A percentile compares a stretch with the other conserved stretches of the same genome.
These are phyloP conservation scores for Orthonyx spaldingii DNA, from an alignment of 2,113 vertebrate genomes.

Conservation along the genomic window DNA sequence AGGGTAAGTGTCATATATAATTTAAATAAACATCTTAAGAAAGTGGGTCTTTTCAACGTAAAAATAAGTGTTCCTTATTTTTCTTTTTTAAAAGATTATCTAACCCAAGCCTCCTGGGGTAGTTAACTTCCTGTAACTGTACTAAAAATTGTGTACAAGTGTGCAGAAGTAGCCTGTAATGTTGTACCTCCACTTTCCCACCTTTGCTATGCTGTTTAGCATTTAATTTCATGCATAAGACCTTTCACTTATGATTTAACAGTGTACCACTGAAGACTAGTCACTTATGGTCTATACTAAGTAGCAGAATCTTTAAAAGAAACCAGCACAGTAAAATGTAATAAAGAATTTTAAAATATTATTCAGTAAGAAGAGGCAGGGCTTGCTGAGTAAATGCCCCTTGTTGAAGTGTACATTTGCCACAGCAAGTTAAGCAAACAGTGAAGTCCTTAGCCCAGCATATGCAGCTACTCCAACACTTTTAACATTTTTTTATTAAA, in stretches of 20 bases:
- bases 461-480: not conserved
- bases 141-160: not conserved
- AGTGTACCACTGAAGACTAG: not conserved
- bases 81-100: not conserved
- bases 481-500: not conserved
- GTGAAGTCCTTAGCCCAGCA: not conserved
- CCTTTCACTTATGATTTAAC: not conserved
- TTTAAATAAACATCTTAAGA: not conserved
- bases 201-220: not conserved
- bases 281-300: not conserved
- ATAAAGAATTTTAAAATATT: not conserved
- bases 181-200: not conserved
- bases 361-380: not conserved
- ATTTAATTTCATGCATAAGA: not conserved
- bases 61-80: not conserved
- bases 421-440: not conserved
- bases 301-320: not conserved
- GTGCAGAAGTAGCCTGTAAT: not conserved
- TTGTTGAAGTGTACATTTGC: not conserved
- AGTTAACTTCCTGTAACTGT: not conserved
- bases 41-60: not conserved
- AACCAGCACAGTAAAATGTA: not conserved
- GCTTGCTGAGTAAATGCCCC: not conserved
- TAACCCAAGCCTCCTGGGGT: not conserved
- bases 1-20: not conserved